Evolutionary conservation across 2,113 vertebrate genomes (phyloP).

Genomic region (Xenopus borealis): DNA sequence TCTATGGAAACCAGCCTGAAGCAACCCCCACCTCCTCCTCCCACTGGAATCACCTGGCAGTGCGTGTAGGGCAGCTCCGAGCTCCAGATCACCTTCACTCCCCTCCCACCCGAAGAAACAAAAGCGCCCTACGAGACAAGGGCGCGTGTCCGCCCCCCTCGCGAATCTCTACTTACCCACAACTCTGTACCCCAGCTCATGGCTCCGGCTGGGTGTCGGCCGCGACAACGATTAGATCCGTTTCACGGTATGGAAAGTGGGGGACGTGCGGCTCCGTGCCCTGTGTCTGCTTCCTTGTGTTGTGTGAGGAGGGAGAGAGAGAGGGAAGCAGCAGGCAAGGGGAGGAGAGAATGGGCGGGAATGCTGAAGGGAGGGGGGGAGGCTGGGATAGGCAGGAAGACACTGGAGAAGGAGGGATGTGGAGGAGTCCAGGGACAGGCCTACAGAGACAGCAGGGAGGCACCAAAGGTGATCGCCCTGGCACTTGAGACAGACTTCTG

Average conservation of each 20-base stretch:
- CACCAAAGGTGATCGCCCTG: too few relatives aligned
- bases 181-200: constrained; percentile 77
- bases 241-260: background rate
- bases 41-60: background rate
- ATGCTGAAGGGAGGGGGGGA: background rate
- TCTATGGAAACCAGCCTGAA: background rate
- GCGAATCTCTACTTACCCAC: constrained; percentile 63
- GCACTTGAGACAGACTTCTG: too few relatives aligned
- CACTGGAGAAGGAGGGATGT: background rate
- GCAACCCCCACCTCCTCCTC: too few relatives aligned
- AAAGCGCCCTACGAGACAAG: background rate
- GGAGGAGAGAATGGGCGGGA: background rate
- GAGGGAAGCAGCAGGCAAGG: background rate
- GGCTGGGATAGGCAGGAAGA: constrained; percentile 3
- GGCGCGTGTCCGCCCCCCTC: background rate
- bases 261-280: constrained; percentile 27
- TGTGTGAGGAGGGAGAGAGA: constrained; percentile 7
- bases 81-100: constrained; percentile 25
- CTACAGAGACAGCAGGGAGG: too few relatives aligned
- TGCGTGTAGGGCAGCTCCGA: background rate
- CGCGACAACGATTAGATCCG: background rate
- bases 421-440: background rate
- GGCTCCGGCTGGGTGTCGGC: constrained; percentile 45
- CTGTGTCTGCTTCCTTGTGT: constrained; percentile 43
- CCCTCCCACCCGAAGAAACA: constrained; percentile 2